Conservation (phyloP, 1,140 invertebrate species). For the Pseudomyrmex dendroicus region DNA sequence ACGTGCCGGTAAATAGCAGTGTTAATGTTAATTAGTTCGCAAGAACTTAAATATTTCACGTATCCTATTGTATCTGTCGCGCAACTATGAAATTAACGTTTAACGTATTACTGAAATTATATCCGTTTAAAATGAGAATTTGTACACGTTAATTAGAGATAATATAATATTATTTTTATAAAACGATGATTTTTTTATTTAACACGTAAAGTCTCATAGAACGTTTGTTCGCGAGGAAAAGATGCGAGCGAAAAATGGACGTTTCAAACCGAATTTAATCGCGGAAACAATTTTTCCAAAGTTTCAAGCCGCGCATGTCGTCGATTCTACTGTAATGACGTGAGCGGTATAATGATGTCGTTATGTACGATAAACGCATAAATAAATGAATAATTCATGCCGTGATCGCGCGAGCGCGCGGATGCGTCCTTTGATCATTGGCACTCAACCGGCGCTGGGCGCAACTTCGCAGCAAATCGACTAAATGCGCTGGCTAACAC, state of each 20-base stretch:
- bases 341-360: slow-evolving; percentile 14
- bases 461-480: slow-evolving; percentile 43
- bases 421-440: slow-evolving; percentile 55
- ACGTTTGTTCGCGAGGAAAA: neutral
- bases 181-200: slow-evolving; percentile 25
- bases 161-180: neutral
- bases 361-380: slow-evolving; percentile 10
- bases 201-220: neutral
- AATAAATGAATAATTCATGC: slow-evolving; percentile 55
- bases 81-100: neutral
- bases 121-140: neutral
- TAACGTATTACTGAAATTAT: neutral
- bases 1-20: neutral
- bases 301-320: neutral
- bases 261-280: neutral
- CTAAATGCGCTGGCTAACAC: slow-evolving; percentile 34
- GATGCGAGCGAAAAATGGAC: neutral
- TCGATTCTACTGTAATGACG: slow-evolving; percentile 29
- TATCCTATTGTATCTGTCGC: too few species aligned
- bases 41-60: neutral
- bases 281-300: neutral
- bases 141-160: neutral
- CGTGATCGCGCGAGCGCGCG: slow-evolving; percentile 26
- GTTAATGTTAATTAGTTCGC: neutral
- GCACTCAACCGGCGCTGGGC: slow-evolving; percentile 5